These are phyloP conservation scores for Zosterops borbonicus DNA, from an alignment of 2,113 vertebrate genomes.

Conservation along the genomic window DNA sequence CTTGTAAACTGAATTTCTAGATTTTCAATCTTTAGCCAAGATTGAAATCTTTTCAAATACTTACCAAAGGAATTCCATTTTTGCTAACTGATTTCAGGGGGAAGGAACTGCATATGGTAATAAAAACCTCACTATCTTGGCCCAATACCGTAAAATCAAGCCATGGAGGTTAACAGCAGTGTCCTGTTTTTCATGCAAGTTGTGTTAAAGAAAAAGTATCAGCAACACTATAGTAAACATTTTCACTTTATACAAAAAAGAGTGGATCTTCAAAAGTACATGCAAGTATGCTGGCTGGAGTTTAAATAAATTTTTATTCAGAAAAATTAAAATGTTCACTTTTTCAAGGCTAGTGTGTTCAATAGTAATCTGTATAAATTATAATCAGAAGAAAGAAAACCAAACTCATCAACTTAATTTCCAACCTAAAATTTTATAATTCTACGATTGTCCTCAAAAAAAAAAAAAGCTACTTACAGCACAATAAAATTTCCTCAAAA, in stretches of 20 bases:
- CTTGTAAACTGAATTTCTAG: not conserved
- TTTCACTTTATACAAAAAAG: slow-evolving; percentile 28
- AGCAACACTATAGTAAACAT: not conserved
- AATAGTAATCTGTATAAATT: not conserved
- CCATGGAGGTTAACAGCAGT: not conserved
- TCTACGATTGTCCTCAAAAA: slow-evolving; percentile 11
- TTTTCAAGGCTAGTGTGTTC: slow-evolving; percentile 10
- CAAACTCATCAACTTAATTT: not conserved
- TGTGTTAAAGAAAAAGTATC: not conserved
- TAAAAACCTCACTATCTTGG: not conserved
- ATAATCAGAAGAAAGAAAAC: not conserved
- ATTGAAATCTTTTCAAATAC: too few relatives aligned
- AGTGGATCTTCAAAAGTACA: slow-evolving; percentile 35
- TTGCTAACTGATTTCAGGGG: not conserved
- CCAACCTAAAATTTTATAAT: not conserved
- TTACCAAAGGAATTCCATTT: not conserved
- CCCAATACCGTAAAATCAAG: not conserved
- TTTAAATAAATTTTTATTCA: slow-evolving; percentile 17
- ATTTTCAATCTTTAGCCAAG: not conserved
- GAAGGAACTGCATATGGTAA: not conserved
- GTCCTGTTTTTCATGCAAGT: slow-evolving; percentile 5
- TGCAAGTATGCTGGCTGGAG: slow-evolving; percentile 8
- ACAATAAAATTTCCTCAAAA: slow-evolving; percentile 1
- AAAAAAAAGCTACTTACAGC: slow-evolving; percentile 20
- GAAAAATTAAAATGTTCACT: slow-evolving; percentile 5